Evolutionary conservation across 2,888 invertebrate species (phyloP).

Genomic region (Hoplodrina ambigua): DNA sequence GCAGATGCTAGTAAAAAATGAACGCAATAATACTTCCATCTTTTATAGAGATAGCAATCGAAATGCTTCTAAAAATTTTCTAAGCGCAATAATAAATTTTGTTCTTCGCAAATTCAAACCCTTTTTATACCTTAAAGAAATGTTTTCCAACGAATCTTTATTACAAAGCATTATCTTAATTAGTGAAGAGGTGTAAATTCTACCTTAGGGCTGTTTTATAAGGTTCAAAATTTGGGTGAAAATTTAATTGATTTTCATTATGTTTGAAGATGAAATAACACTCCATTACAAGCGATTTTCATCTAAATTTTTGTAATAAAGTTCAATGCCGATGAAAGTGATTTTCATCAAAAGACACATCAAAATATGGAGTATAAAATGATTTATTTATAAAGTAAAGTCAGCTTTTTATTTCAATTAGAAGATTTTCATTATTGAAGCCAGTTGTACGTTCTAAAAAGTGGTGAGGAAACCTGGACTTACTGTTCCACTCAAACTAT

Average conservation of each 20-base stretch:
- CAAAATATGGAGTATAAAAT: too few species aligned
- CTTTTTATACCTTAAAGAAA: constrained; percentile 63
- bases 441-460: too few species aligned
- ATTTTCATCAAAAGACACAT: too few species aligned
- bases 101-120: constrained; percentile 68
- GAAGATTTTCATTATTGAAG: too few species aligned
- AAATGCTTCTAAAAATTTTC: constrained; percentile 37
- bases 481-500: too few species aligned
- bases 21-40: constrained; percentile 25
- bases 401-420: too few species aligned
- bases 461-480: too few species aligned
- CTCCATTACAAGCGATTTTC: too few species aligned
- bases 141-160: constrained; percentile 70
- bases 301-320: too few species aligned
- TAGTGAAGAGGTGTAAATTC: constrained; percentile 76
- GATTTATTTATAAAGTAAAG: too few species aligned
- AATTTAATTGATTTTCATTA: constrained; percentile 44
- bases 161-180: constrained; percentile 77
- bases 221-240: constrained; percentile 11
- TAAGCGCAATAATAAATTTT: constrained; percentile 60
- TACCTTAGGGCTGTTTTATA: constrained; percentile 51
- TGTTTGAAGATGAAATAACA: not conserved
- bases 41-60: constrained; percentile 42
- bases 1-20: constrained; percentile 20
- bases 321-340: too few species aligned